Evolutionary conservation across 2,113 vertebrate species (phyloP).

Genomic region (Indicator indicator): DNA sequence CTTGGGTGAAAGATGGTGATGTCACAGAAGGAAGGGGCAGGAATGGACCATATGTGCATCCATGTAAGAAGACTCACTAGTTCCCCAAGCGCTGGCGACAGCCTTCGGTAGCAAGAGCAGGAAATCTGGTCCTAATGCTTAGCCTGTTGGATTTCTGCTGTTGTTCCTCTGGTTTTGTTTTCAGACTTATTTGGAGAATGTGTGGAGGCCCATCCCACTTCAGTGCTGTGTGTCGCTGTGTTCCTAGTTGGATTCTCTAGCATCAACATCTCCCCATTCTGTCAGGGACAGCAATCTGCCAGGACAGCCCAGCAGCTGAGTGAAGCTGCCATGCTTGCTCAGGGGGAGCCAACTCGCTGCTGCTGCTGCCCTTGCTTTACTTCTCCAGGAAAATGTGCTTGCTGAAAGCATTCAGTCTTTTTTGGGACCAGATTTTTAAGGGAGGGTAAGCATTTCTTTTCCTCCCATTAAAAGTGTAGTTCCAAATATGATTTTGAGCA

Average conservation of each 20-base stretch:
- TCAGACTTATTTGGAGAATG: neutral
- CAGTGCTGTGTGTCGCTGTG: neutral
- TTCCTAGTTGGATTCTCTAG: neutral
- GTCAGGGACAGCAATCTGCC: neutral
- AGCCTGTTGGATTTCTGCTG: neutral
- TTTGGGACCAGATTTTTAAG: neutral
- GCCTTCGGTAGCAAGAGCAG: neutral
- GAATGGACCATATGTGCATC: neutral
- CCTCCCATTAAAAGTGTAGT: neutral
- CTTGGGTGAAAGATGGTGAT: neutral
- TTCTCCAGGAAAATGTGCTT: neutral
- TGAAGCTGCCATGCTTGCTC: neutral
- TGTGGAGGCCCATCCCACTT: neutral
- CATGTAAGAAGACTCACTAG: neutral
- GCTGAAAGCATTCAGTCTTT: neutral
- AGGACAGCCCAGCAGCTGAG: neutral
- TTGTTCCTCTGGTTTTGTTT: neutral
- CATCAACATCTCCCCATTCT: accelerated
- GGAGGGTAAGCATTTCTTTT: neutral
- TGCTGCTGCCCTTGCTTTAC: neutral
- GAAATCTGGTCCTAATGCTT: neutral
- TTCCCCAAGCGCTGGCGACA: neutral
- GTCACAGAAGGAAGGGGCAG: neutral
- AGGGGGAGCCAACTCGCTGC: neutral
- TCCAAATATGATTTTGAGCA: neutral